Evolutionary conservation across 2,113 vertebrate genomes (phyloP).

Genomic region (Kryptolebias marmoratus): DNA sequence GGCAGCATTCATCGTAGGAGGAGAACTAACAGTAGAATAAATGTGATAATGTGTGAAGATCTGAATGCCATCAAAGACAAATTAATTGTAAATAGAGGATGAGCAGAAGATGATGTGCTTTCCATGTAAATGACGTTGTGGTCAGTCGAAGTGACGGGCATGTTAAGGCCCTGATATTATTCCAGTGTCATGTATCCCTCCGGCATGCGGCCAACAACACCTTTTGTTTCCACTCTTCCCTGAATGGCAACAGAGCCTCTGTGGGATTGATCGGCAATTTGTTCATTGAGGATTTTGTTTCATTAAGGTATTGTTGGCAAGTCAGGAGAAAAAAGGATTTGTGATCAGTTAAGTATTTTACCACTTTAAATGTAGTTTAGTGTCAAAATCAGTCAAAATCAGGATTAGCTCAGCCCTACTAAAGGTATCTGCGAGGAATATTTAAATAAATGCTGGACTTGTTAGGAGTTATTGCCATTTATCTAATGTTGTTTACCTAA

Average conservation of each 20-base stretch:
- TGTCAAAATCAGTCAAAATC: neutral
- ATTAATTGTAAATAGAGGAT: conserved; percentile 5
- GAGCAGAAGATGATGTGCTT: conserved; percentile 12
- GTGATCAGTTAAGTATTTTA: neutral
- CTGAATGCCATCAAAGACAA: conserved; percentile 43
- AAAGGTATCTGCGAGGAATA: too few relatives aligned
- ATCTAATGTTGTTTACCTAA: neutral
- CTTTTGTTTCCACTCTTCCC: conserved; percentile 45
- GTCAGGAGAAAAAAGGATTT: conserved; percentile 6
- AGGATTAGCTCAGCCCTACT: neutral
- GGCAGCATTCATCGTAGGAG: conserved; percentile 33
- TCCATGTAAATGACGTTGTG: conserved; percentile 24
- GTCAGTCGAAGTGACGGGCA: conserved; percentile 17
- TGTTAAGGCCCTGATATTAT: conserved; percentile 16
- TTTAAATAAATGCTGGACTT: too few relatives aligned
- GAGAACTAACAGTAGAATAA: conserved; percentile 15
- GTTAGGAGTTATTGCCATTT: too few relatives aligned
- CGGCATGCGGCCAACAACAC: conserved; percentile 16
- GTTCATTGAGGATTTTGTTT: conserved; percentile 25
- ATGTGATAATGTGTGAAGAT: conserved; percentile 50
- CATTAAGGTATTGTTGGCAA: neutral
- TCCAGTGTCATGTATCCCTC: conserved; percentile 32
- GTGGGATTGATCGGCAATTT: conserved; percentile 36
- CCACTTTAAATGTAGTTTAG: too few relatives aligned
- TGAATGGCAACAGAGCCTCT: conserved; percentile 41